Percentiles rank a stretch among this genome's conserved stretches.
Evolutionary conservation across 2,797 vertebrate genomes (phyloP).

Genomic region (Epinephelus coioides): DNA sequence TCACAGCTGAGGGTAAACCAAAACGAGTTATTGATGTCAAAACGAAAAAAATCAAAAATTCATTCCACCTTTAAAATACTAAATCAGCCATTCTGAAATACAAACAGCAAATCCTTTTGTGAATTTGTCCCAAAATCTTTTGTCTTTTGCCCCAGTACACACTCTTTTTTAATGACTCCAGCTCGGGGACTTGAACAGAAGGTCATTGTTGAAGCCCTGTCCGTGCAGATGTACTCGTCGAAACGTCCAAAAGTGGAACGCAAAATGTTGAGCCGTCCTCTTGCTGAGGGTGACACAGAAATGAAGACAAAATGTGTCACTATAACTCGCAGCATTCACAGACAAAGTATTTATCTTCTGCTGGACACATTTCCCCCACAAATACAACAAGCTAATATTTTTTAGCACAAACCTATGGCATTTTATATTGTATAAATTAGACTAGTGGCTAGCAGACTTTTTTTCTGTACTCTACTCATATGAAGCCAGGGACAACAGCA

Average conservation of each 20-base stretch:
- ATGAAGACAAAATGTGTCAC: not conserved
- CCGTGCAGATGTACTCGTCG: not conserved
- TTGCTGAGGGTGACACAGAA: not conserved
- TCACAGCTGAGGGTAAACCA: conserved; percentile 1
- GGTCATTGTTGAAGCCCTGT: not conserved
- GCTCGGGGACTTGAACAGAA: not conserved
- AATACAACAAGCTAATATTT: no score
- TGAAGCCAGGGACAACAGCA: no score
- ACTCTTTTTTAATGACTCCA: rapidly evolving
- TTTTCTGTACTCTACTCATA: no score
- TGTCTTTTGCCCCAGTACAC: not conserved
- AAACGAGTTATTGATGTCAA: not conserved
- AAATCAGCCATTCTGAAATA: no score
- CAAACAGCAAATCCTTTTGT: no score
- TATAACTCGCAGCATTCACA: no score
- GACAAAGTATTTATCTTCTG: no score
- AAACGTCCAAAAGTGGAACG: conserved; percentile 11
- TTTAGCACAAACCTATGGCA: no score
- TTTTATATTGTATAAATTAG: no score
- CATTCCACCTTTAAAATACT: no score
- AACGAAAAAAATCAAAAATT: not conserved
- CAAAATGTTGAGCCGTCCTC: rapidly evolving
- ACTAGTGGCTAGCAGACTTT: no score
- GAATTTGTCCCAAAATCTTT: not conserved
- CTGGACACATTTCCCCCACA: no score